These are phyloP conservation scores for Nomada fabriciana DNA, from an alignment of 2,888 invertebrate genomes.

Conservation along the genomic window DNA sequence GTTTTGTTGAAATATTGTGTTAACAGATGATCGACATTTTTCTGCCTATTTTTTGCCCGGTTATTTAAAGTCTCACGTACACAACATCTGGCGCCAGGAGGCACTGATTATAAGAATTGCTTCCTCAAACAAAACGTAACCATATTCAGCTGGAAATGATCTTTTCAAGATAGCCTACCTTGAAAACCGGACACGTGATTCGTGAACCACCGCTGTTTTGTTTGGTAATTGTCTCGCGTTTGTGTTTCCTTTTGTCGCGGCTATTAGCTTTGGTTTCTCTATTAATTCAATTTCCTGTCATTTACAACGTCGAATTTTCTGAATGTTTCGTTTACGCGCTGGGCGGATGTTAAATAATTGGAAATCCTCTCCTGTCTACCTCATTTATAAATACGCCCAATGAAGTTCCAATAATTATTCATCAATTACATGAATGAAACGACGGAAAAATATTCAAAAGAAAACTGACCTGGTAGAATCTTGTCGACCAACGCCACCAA, in stretches of 20 bases:
- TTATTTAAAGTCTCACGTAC: constrained; percentile 26
- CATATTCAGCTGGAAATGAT: constrained; percentile 24
- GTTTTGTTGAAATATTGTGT: neutral
- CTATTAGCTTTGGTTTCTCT: too few relatives aligned
- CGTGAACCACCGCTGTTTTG: constrained; percentile 22
- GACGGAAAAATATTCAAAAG: neutral
- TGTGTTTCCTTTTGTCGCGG: neutral
- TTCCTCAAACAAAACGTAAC: constrained; percentile 41
- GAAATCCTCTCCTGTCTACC: too few relatives aligned
- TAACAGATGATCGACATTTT: constrained; percentile 22
- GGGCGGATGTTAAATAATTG: too few relatives aligned
- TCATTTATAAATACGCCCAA: too few relatives aligned
- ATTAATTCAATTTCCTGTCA: too few relatives aligned
- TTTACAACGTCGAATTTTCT: too few relatives aligned
- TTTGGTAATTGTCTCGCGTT: constrained; percentile 40
- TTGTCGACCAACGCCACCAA: constrained; percentile 86
- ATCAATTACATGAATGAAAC: too few relatives aligned
- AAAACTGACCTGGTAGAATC: constrained; percentile 86
- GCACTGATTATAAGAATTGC: constrained; percentile 27
- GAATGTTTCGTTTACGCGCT: too few relatives aligned
- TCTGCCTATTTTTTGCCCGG: constrained; percentile 4
- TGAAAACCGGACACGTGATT: constrained; percentile 39
- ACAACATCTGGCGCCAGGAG: constrained; percentile 54
- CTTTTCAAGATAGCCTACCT: constrained; percentile 17
- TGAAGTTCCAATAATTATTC: too few relatives aligned